Percentiles rank a stretch among this genome's conserved stretches.
Conservation (phyloP, 53 echinoderm and acorn worm genomes). For the Stichopus horrens region DNA sequence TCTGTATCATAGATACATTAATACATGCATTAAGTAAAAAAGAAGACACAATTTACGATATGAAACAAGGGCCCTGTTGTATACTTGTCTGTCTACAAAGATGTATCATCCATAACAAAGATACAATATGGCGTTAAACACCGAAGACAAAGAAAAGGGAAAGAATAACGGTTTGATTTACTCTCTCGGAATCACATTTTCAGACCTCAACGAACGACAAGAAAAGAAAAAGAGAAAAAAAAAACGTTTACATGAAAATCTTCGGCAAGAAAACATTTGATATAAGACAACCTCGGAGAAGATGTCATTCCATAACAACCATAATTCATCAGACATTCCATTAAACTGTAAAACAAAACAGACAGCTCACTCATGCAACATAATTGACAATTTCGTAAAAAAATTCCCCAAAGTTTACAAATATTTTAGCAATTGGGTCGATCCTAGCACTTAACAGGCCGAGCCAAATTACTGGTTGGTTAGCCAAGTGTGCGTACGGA, state of each 20-base stretch:
- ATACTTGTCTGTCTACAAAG: constrained; percentile 8
- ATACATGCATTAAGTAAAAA: neutral
- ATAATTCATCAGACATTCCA: constrained; percentile 43
- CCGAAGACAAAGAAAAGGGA: neutral
- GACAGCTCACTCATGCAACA: constrained; percentile 37
- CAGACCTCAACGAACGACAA: neutral
- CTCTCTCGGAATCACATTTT: neutral
- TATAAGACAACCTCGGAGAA: constrained; percentile 14
- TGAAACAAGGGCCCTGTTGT: too few relatives aligned
- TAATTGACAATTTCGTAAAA: constrained; percentile 32
- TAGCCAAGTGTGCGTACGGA: neutral
- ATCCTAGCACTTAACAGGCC: constrained; percentile 34
- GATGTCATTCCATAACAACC: constrained; percentile 29
- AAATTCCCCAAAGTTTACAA: constrained; percentile 33
- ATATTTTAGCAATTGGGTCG: constrained; percentile 44
- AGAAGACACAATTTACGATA: too few relatives aligned
- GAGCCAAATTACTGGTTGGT: constrained; percentile 27
- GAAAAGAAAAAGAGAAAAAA: neutral
- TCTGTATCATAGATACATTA: neutral
- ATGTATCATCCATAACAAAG: neutral
- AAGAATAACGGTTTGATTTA: constrained; percentile 15
- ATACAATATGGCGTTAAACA: constrained; percentile 30
- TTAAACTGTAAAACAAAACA: constrained; percentile 38
- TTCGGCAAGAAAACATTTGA: neutral
- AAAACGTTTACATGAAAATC: constrained; percentile 9